Evolutionary conservation across 1,140 invertebrate genomes (phyloP), one percentile per base, ranked within the genome.

Genomic region (Bombyx mandarina): DNA sequence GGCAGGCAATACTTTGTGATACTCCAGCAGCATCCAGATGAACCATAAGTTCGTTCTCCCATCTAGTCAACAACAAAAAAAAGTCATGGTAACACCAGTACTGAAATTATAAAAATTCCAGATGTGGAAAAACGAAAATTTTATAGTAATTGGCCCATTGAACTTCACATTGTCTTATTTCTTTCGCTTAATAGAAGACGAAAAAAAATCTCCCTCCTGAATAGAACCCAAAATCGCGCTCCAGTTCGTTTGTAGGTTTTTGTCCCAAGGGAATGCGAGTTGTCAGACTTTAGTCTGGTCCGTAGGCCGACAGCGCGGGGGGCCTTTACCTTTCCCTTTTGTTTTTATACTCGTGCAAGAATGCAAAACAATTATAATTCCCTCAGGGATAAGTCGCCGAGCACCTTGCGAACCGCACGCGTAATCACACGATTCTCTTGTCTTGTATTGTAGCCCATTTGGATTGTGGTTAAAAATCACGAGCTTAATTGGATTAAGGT

Each of bases 291-390:
- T 80, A 70, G 79, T 83, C 82, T 83, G 80, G 77, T 72, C 74
- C 68, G 73, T 60, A 71, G 68, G 67, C 66, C 62, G 65, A 68
- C 75, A 71, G 75, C 61, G 73, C 78, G 76, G 78, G 80, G 75
- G 79, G 80, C 74, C 76, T 64, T 66, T 66, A 61, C 58, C 68
- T 77, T 67, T 78, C 70, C 71, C 80, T 83, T 86, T 86, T 85
- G 80, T 86, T 86, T 85, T 86, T 86, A 76, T 86, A 79, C 72
- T 70, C 76, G 71, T 82, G 75, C 80, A 85, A 83, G 83, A 86
- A 86, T 86, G 83, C 83, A 86, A 86, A 86, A 85, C 83, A 86
- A 86, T 86, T 86, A 86, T 83, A 83, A 85, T 79, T 82, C 79
- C 76, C 80, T 72, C 71, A 73, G 80, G 80, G 80, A 85, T 79